A percentile compares a stretch with the other conserved stretches of the same genome.
These are phyloP conservation scores for Cheiracanthium punctorium DNA, from an alignment of 2,888 invertebrate genomes.

Conservation along the genomic window DNA sequence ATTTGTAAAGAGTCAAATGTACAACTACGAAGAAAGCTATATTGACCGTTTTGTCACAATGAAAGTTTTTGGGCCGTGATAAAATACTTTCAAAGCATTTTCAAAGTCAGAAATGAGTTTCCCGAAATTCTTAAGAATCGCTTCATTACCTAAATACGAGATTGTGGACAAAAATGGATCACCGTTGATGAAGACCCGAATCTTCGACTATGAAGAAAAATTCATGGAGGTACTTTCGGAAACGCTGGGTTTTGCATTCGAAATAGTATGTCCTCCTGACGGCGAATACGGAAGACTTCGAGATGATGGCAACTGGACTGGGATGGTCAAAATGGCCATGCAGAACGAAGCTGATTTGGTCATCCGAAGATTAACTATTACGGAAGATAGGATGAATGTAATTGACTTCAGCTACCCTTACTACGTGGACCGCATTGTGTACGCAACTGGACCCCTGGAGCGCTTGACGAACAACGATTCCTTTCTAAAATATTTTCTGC, in stretches of 20 bases:
- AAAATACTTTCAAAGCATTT: too few relatives aligned
- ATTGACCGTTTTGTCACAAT: too few relatives aligned
- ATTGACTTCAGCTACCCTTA: conserved; percentile 3
- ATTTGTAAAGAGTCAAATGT: too few relatives aligned
- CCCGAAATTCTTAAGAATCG: too few relatives aligned
- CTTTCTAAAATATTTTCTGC: background rate
- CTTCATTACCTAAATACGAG: too few relatives aligned
- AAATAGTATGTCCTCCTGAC: background rate
- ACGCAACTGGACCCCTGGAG: background rate
- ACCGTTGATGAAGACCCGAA: too few relatives aligned
- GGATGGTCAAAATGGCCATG: conserved; percentile 13
- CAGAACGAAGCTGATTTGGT: conserved; percentile 16
- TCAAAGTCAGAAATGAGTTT: too few relatives aligned
- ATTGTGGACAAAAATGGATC: too few relatives aligned
- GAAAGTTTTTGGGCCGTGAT: too few relatives aligned
- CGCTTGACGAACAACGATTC: background rate
- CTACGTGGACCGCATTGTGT: background rate
- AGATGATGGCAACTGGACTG: conserved; percentile 26
- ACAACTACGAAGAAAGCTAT: too few relatives aligned
- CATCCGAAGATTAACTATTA: background rate
- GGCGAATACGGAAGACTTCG: background rate
- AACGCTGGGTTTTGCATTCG: background rate
- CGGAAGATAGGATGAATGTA: background rate
- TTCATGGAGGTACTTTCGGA: background rate
- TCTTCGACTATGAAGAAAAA: too few relatives aligned